A percentile compares a stretch with the other conserved stretches of the same genome.
phyloP scores from a whole-genome alignment of 2,797 vertebrate genomes.

The Luscinia luscinia region DNA sequence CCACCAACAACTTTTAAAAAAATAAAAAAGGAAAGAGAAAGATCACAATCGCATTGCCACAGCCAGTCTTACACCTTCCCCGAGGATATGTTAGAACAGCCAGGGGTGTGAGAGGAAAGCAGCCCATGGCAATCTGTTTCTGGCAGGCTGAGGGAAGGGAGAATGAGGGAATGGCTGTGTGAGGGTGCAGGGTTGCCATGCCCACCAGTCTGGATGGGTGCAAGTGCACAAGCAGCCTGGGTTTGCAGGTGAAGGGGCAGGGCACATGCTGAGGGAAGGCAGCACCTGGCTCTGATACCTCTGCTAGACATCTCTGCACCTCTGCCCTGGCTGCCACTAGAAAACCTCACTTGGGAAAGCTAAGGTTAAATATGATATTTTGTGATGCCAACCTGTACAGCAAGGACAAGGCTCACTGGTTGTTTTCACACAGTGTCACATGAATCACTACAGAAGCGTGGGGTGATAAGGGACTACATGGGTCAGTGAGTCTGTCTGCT shows the following conservation, averaged over 20 bases:
- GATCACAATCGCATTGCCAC: background rate
- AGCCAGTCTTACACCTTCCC: slow-evolving; percentile 48
- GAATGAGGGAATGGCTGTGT: background rate
- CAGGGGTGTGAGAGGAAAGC: slow-evolving; percentile 27
- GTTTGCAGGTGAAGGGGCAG: background rate
- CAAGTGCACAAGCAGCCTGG: background rate
- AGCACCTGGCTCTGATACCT: background rate
- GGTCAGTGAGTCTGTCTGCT: background rate
- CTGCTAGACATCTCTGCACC: background rate
- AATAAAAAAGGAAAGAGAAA: background rate
- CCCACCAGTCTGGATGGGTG: background rate
- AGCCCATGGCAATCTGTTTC: background rate
- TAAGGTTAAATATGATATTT: fast-evolving
- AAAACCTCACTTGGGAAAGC: background rate
- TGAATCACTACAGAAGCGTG: background rate
- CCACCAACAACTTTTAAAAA: background rate
- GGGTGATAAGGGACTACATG: background rate
- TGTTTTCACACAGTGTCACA: background rate
- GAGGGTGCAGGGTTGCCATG: background rate
- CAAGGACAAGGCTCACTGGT: background rate
- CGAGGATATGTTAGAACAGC: slow-evolving; percentile 7
- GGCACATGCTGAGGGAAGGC: background rate
- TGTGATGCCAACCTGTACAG: background rate
- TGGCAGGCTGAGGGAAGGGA: background rate
- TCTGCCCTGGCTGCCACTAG: background rate